Percentiles rank a stretch among this genome's conserved stretches.
Evolutionary conservation across 2,797 vertebrate genomes (phyloP).

Genomic region (Austrolebias charrua): DNA sequence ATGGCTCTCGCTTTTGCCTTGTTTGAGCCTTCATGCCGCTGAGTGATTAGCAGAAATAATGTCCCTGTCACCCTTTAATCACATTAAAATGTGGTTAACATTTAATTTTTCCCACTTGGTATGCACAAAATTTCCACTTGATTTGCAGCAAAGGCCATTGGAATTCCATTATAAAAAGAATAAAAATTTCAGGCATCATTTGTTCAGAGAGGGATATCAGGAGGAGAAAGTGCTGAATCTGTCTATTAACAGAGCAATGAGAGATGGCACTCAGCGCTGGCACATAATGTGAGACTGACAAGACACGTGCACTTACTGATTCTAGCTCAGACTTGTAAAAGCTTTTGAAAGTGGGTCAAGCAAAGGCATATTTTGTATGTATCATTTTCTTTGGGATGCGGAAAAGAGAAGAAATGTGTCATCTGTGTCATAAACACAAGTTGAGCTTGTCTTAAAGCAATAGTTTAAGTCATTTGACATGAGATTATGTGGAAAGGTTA

Average conservation of each 20-base stretch:
- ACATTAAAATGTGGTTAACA: slow-evolving; percentile 99
- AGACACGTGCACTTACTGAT: slow-evolving; percentile 33
- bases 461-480: neutral
- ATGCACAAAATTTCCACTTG: slow-evolving; percentile 99
- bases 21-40: slow-evolving; percentile 92
- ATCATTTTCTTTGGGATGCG: slow-evolving; percentile 6
- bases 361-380: slow-evolving; percentile 18
- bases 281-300: slow-evolving; percentile 72
- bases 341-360: slow-evolving; percentile 14
- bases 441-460: neutral
- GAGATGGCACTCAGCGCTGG: slow-evolving; percentile 84
- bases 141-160: slow-evolving; percentile 99
- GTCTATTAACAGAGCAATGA: slow-evolving; percentile 91
- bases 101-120: slow-evolving; percentile 99
- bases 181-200: slow-evolving; percentile 99
- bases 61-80: slow-evolving; percentile 99
- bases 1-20: slow-evolving; percentile 84
- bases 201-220: slow-evolving; percentile 96
- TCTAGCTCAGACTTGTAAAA: slow-evolving; percentile 28
- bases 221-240: slow-evolving; percentile 97
- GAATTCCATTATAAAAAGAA: slow-evolving; percentile 99
- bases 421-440: neutral
- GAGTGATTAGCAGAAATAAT: slow-evolving; percentile 99
- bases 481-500: no score
- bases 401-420: neutral